A percentile compares a stretch with the other conserved stretches of the same genome.
Evolutionary conservation across 2,888 invertebrate genomes (phyloP).

Genomic region (Drosophila sordidapex): DNA sequence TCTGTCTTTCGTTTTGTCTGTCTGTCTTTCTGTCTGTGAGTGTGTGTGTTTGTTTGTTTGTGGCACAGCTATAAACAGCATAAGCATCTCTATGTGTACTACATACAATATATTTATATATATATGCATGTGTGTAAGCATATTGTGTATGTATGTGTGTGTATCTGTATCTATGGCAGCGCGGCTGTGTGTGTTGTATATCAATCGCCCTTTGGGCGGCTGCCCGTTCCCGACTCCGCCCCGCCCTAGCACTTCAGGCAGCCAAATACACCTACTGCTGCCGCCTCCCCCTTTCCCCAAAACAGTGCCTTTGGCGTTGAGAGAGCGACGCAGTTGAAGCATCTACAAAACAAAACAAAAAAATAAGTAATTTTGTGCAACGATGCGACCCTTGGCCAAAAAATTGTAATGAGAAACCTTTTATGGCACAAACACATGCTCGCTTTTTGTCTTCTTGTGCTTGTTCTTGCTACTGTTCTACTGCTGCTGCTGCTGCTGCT

Average conservation of each 20-base stretch:
- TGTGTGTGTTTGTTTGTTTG: conserved; percentile 36
- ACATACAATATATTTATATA: conserved; percentile 10
- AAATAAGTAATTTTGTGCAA: conserved; percentile 76
- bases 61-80: conserved; percentile 63
- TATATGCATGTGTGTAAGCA: conserved; percentile 2
- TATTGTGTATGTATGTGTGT: conserved; percentile 22
- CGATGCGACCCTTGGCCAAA: conserved; percentile 79
- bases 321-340: conserved; percentile 47
- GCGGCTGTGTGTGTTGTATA: conserved; percentile 62
- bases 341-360: conserved; percentile 27
- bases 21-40: conserved; percentile 7
- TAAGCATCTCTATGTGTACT: conserved; percentile 52
- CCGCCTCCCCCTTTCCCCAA: conserved; percentile 9
- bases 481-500: conserved; percentile 3
- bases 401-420: conserved; percentile 77
- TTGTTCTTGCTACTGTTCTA: conserved; percentile 24
- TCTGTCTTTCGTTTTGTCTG: conserved; percentile 24
- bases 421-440: conserved; percentile 76
- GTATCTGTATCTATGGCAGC: conserved; percentile 38
- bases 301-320: conserved; percentile 53
- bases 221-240: conserved; percentile 29
- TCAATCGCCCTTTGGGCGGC: conserved; percentile 64
- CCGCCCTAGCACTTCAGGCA: conserved; percentile 20
- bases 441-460: conserved; percentile 58
- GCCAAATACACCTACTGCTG: conserved; percentile 29